Evolutionary conservation across 2,888 invertebrate species (phyloP), one percentile per base, ranked within the genome.

Genomic region (Lysandra bellargus): DNA sequence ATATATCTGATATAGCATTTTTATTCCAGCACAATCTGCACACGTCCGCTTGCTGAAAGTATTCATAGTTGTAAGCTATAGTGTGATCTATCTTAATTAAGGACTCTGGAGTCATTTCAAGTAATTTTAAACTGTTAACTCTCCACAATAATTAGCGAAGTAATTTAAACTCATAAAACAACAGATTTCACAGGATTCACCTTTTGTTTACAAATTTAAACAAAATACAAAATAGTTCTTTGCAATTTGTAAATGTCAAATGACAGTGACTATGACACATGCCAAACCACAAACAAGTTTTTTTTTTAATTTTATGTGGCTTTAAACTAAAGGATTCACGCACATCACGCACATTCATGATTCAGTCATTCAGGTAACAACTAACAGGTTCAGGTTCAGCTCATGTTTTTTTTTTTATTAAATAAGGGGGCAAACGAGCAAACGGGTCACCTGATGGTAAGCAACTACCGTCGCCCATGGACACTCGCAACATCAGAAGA

Each of bases 1-100:
- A 81, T 76, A 90, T 81, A 81, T 88, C 87, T 49, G 78, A 85
- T 9, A 83, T 82, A 2, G 88, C 89, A 78, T 90, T 86, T 81
- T 83, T 86, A 60, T 83, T 85, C 91, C 92, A 93, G 82, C 94
- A 94, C 7, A 93, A 82, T 81, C 93, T 85, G 80, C 94, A 94
- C 0, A 93, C 86, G 77, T 91, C 87, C 9, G 86, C 85, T 83
- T 89, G 87, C 72, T 87, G 83, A 81, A 93, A 92, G 82, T 92
- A 93, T 80, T 93, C 89, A 77, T 86, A 88, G 4, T 84, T 88
- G 81, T 88, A 92, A 69, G 23, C 69, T 69, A 14, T 33, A 69
- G 37, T 69, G 4, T 37, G 33, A 4, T 69, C 33, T 17, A 17
- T 69, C 2, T 69, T 69, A 14, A 5, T 17, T 69, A 37, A 0